Evolutionary conservation across 2,888 invertebrate genomes (phyloP).

Genomic region (Yponomeuta evonymella): DNA sequence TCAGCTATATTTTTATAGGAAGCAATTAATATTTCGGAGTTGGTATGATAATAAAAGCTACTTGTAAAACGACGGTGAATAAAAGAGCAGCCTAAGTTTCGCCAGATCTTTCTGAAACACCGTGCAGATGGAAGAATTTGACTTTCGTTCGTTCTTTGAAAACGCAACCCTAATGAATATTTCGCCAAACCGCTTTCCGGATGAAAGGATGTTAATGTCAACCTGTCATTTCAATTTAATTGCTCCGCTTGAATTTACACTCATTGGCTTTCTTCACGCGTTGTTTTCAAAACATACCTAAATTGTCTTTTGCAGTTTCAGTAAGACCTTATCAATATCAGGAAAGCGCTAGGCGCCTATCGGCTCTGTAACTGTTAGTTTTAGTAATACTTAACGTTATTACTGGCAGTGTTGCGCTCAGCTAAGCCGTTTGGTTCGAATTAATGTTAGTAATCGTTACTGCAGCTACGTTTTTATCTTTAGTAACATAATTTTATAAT

Average conservation of each 20-base stretch:
- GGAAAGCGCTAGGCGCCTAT: no score
- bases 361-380: neutral
- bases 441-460: neutral
- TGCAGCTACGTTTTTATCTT: neutral
- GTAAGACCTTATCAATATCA: no score
- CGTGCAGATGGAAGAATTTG: neutral
- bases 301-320: no score
- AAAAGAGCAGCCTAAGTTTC: neutral
- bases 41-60: no score
- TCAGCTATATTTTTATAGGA: no score
- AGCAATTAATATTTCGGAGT: no score
- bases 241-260: neutral
- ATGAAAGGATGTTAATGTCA: neutral
- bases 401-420: neutral
- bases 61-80: no score
- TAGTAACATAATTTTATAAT: neutral
- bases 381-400: neutral
- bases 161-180: neutral
- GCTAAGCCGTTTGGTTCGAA: slow-evolving; percentile 16
- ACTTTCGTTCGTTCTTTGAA: neutral
- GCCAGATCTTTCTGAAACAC: neutral
- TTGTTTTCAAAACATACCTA: no score
- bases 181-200: neutral
- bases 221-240: neutral
- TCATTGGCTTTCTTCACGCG: no score